Percentiles rank a stretch among this genome's conserved stretches.
phyloP scores from a whole-genome alignment of 2,113 vertebrate species.

The Hemiscyllium ocellatum region DNA sequence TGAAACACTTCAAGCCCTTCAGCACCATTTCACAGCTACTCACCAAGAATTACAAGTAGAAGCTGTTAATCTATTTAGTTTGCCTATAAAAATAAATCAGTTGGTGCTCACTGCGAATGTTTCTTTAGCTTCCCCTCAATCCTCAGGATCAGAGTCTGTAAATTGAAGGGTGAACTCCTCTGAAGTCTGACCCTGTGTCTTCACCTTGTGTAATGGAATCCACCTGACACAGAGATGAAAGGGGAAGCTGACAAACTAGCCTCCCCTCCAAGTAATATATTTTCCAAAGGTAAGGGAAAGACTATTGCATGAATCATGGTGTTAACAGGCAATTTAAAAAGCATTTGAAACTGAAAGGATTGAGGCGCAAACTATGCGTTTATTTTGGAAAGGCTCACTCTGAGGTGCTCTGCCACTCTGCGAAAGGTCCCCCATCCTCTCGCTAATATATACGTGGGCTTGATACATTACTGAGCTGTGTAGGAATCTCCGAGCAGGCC shows the following conservation, averaged over 20 bases:
- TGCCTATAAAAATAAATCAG: constrained; percentile 7
- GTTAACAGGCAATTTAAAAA: background rate
- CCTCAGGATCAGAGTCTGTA: background rate
- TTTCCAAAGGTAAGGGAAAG: background rate
- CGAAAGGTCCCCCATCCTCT: background rate
- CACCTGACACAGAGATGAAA: background rate
- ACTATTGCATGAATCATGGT: background rate
- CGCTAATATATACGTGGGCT: background rate
- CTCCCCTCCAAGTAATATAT: constrained; percentile 13
- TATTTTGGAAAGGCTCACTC: background rate
- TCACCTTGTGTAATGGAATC: constrained; percentile 29
- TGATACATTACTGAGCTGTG: background rate
- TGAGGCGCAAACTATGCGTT: background rate
- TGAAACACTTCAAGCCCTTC: background rate
- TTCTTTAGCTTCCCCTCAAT: constrained; percentile 1
- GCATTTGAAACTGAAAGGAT: background rate
- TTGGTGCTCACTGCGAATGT: background rate
- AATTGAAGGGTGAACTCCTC: constrained; percentile 1
- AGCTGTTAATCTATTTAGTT: constrained; percentile 8
- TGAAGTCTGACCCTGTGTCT: background rate
- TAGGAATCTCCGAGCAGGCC: too few relatives aligned
- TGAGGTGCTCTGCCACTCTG: background rate
- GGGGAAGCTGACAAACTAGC: background rate
- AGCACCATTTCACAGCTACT: background rate
- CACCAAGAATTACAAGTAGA: background rate